Conservation (phyloP, 2,797 vertebrate species). For the Carapus acus region DNA sequence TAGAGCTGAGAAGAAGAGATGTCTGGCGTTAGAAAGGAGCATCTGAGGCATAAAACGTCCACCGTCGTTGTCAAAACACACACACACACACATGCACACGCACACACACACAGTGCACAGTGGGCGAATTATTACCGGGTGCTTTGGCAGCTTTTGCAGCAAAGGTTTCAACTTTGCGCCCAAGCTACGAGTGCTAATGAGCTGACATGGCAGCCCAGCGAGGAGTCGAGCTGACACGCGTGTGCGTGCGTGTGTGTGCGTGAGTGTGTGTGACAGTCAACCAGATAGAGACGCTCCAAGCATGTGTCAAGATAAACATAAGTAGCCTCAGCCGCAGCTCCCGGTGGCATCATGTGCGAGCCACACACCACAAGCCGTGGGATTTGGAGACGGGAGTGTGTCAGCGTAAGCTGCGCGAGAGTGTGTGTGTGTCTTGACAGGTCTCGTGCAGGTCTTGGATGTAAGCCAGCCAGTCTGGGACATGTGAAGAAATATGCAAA, state of each 20-base stretch:
- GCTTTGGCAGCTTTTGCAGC: neutral
- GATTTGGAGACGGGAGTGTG: conserved; percentile 6
- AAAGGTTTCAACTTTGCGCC: conserved; percentile 28
- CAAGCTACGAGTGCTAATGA: conserved; percentile 38
- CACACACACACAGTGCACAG: no score
- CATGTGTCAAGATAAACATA: conserved; percentile 31
- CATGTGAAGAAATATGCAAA: conserved; percentile 36
- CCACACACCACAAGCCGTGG: conserved; percentile 13
- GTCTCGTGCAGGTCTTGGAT: conserved; percentile 23
- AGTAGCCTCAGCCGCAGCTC: conserved; percentile 14
- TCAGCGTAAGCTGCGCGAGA: neutral
- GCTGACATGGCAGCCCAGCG: conserved; percentile 35
- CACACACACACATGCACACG: no score
- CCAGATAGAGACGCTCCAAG: conserved; percentile 13
- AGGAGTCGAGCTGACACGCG: conserved; percentile 38
- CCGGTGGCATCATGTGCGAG: neutral
- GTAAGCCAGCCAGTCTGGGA: conserved; percentile 26
- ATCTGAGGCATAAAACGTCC: no score
- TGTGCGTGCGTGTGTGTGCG: no score
- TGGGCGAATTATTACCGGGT: no score
- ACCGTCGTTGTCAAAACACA: no score
- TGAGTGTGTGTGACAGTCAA: conserved; percentile 31
- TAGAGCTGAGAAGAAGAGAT: no score
- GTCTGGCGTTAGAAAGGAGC: no score
- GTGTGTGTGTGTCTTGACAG: neutral